Evolutionary conservation across 2,113 vertebrate genomes (phyloP).

Genomic region (Cyanistes caeruleus): DNA sequence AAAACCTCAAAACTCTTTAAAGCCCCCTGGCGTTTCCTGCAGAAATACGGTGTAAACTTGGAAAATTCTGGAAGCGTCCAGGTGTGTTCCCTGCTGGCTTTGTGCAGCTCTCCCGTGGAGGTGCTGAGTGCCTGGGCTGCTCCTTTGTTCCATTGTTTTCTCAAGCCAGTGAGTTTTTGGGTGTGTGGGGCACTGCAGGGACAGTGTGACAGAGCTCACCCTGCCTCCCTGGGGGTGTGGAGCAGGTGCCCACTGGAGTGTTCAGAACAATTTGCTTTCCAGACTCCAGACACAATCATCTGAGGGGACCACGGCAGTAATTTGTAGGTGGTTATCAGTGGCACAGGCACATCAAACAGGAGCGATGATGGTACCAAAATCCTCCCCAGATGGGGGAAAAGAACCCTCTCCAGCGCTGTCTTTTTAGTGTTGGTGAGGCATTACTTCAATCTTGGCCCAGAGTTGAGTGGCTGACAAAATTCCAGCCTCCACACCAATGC

Average conservation of each 20-base stretch:
- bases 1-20: not conserved
- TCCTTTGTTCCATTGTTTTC: slow-evolving; percentile 69
- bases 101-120: not conserved
- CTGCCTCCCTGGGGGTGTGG: not conserved
- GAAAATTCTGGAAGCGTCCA: not conserved
- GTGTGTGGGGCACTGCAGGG: not conserved
- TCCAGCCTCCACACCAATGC: not conserved
- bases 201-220: not conserved
- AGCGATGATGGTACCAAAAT: not conserved
- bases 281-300: not conserved
- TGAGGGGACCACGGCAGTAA: accelerated
- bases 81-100: not conserved
- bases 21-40: not conserved
- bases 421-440: not conserved
- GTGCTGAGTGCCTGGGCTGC: not conserved
- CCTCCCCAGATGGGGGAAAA: not conserved
- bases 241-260: not conserved
- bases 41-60: not conserved
- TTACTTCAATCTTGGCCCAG: not conserved
- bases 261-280: not conserved
- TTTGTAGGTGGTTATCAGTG: not conserved
- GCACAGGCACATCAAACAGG: not conserved
- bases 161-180: slow-evolving; percentile 20
- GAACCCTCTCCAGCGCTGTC: no score
- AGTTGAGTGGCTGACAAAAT: not conserved